Evolutionary conservation across 2,113 vertebrate species (phyloP).

Genomic region (Cairina moschata): DNA sequence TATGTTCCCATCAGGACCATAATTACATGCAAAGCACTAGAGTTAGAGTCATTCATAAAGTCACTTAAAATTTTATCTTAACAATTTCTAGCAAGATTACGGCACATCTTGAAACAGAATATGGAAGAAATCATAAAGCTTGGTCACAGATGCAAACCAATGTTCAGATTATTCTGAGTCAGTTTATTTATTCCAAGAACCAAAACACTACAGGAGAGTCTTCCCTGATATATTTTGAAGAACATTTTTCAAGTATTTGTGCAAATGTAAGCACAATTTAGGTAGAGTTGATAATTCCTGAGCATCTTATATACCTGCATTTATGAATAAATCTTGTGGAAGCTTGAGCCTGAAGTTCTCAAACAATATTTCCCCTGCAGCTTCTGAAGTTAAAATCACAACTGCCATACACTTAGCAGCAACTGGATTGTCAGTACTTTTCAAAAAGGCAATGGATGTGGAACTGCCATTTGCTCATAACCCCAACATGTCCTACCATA

Average conservation of each 20-base stretch:
- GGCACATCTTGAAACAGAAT: neutral
- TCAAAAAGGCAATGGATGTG: constrained; percentile 25
- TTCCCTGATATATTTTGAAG: neutral
- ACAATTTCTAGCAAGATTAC: neutral
- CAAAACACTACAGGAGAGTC: neutral
- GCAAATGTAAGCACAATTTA: constrained; percentile 35
- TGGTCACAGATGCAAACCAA: neutral
- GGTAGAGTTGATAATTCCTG: constrained; percentile 44
- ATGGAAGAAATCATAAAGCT: neutral
- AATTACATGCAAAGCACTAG: constrained; percentile 88
- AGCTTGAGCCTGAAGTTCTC: constrained; percentile 64
- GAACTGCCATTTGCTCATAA: constrained; percentile 23
- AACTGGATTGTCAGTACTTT: neutral
- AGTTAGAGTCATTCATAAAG: constrained; percentile 78
- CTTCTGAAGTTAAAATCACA: neutral
- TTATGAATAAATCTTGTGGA: constrained; percentile 64
- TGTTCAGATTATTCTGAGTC: constrained; percentile 4
- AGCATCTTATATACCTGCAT: constrained; percentile 64
- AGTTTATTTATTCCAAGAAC: neutral
- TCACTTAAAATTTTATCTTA: constrained; percentile 38
- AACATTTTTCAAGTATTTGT: constrained; percentile 52
- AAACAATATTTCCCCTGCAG: neutral
- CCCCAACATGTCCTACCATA: neutral
- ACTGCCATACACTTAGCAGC: neutral
- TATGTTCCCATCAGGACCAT: constrained; percentile 88